Evolutionary conservation across 1,140 invertebrate species (phyloP).

Genomic region (Lucilia sericata): DNA sequence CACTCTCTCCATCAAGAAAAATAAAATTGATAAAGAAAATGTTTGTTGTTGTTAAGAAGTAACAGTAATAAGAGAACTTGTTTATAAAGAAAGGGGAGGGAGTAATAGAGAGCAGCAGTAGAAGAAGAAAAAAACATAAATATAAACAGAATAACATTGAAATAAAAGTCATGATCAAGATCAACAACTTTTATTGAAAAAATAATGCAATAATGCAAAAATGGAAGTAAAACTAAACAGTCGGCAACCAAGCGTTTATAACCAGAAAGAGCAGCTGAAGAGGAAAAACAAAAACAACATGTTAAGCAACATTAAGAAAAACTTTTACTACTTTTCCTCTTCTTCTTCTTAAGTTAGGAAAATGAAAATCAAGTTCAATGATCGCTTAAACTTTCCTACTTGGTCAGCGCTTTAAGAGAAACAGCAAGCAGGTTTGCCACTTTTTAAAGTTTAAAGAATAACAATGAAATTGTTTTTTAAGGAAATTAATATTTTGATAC

Average conservation of each 20-base stretch:
- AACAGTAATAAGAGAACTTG: neutral
- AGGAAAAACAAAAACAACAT: neutral
- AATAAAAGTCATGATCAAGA: conserved; percentile 27
- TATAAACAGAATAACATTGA: neutral
- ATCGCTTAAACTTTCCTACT: neutral
- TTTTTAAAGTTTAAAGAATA: no score
- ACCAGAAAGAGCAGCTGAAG: neutral
- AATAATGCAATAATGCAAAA: neutral
- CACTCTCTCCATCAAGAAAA: neutral
- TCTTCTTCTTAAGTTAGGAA: neutral
- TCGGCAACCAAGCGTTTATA: no score
- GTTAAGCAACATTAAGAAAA: neutral
- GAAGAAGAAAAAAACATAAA: conserved; percentile 7
- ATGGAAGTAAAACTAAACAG: neutral
- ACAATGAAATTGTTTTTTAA: no score
- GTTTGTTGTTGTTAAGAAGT: conserved; percentile 23
- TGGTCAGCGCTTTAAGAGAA: no score
- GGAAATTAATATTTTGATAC: no score
- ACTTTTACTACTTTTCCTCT: conserved; percentile 21
- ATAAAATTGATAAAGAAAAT: conserved; percentile 3
- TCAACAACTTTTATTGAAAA: neutral
- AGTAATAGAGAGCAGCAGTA: no score
- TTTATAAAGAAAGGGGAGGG: no score
- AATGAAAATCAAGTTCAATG: conserved; percentile 20
- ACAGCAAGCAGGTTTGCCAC: no score